Evolutionary conservation across 2,888 invertebrate genomes (phyloP), one percentile per base, ranked within the genome.

Genomic region (Cephonodes hylas): DNA sequence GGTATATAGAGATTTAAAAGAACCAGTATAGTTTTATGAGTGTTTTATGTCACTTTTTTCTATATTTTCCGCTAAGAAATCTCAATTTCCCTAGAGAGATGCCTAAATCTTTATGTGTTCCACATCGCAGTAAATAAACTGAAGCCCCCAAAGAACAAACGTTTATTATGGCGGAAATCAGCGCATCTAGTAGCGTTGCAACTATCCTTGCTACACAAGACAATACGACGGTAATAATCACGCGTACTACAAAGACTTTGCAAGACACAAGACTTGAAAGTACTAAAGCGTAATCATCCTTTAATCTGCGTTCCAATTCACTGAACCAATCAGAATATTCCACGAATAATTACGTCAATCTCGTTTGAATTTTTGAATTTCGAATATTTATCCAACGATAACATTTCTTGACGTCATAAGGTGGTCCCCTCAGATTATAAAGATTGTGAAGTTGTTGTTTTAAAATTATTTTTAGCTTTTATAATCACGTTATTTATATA

Each of bases 181-280:
- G 10, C 31, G 8, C 18, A 53, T 22, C 0, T 18, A 53, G 31
- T 13, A 22, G 13, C n/a, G 23, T 23, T 38, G 38, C 25, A 25
- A 27, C 53, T 31, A 53, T 10, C 3, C 8, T 31, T 4, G 53
- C 31, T 53, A 18, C 27, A 53, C 3, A 45, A 45, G 22, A 45
- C 45, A 45, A 22, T 45, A 45, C 20, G 15, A 31, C 53, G 53
- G 31, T 18, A 53, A 53, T 18, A 53, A 53, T 53, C 10, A 53
- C 53, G 18, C 44, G 44, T 53, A 31, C 53, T 53, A 53, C 53
- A 53, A 53, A 53, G 53, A 31, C 25, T 44, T n/a, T 10, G 44
- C 20, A 44, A 18, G 13, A 31, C 18, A n/a, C 38, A 4, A 18
- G 53, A 53, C 53, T 53, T 53, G 27, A 53, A 53, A 53, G 31